Evolutionary conservation across 2,797 vertebrate genomes (phyloP).

Genomic region (Microctenopoma stevenorrisi): DNA sequence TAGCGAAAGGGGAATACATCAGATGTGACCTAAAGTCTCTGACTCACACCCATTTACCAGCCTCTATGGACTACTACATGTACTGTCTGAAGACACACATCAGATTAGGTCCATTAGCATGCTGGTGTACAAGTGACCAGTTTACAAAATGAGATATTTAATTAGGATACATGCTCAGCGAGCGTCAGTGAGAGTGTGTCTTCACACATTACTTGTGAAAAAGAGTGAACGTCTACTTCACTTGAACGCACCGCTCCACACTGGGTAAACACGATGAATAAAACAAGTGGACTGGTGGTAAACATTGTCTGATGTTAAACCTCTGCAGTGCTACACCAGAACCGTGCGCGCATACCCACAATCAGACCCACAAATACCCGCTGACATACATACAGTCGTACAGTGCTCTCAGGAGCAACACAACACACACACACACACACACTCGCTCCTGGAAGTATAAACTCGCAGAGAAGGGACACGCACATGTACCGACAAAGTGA

Average conservation of each 20-base stretch:
- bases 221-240: constrained; percentile 42
- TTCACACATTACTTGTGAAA: constrained; percentile 35
- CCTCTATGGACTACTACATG: constrained; percentile 27
- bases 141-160: constrained; percentile 28
- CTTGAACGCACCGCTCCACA: constrained; percentile 39
- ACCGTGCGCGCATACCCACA: constrained; percentile 23
- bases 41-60: constrained; percentile 35
- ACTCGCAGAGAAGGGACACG: neutral
- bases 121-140: constrained; percentile 24
- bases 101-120: constrained; percentile 42
- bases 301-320: constrained; percentile 67
- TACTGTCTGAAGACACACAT: constrained; percentile 18
- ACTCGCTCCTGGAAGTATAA: neutral
- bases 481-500: constrained; percentile 39
- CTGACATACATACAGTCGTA: constrained; percentile 14
- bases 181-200: constrained; percentile 41
- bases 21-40: constrained; percentile 61
- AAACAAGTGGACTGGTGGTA: constrained; percentile 63
- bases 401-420: constrained; percentile 2
- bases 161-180: constrained; percentile 22
- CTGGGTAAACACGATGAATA: constrained; percentile 71
- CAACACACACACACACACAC: too few relatives aligned
- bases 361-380: constrained; percentile 11
- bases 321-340: constrained; percentile 37
- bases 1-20: constrained; percentile 41